phyloP scores from a whole-genome alignment of 2,888 invertebrate species.

The Dioctria linearis region DNA sequence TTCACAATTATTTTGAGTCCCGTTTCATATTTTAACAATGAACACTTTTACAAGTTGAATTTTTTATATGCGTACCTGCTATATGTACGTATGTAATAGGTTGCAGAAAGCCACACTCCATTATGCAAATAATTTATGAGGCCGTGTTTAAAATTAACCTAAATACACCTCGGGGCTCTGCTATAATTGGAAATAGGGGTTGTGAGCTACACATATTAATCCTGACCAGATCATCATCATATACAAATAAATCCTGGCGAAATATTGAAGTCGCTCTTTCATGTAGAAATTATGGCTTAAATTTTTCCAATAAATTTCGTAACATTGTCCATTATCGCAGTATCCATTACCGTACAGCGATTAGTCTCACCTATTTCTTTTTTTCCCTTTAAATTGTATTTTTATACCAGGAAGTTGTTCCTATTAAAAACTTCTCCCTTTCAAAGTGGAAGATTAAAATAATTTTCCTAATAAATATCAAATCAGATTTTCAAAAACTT shows the following conservation, averaged over 20 bases:
- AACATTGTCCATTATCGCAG: not conserved
- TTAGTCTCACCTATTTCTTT: no score
- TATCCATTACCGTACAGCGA: no score
- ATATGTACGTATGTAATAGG: no score
- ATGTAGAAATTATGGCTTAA: not conserved
- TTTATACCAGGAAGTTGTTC: not conserved
- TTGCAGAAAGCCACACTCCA: not conserved
- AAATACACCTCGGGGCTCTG: slow-evolving; percentile 16
- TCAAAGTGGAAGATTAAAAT: no score
- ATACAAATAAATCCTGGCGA: not conserved
- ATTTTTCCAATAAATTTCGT: slow-evolving; percentile 6
- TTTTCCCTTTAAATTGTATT: no score
- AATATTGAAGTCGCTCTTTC: slow-evolving; percentile 12
- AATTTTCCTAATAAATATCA: slow-evolving; percentile 39
- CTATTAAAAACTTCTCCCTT: slow-evolving; percentile 14
- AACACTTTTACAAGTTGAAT: no score
- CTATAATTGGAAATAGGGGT: slow-evolving; percentile 21
- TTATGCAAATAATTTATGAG: slow-evolving; percentile 9
- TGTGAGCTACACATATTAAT: slow-evolving; percentile 14
- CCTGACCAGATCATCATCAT: no score
- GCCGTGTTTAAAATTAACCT: slow-evolving; percentile 1
- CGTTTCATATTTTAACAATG: no score
- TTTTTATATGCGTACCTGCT: no score
- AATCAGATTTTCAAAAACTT: slow-evolving; percentile 41
- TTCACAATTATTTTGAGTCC: no score